Evolutionary conservation across 2,113 vertebrate genomes (phyloP).

Genomic region (Hypocryptadius cinnamomeus): DNA sequence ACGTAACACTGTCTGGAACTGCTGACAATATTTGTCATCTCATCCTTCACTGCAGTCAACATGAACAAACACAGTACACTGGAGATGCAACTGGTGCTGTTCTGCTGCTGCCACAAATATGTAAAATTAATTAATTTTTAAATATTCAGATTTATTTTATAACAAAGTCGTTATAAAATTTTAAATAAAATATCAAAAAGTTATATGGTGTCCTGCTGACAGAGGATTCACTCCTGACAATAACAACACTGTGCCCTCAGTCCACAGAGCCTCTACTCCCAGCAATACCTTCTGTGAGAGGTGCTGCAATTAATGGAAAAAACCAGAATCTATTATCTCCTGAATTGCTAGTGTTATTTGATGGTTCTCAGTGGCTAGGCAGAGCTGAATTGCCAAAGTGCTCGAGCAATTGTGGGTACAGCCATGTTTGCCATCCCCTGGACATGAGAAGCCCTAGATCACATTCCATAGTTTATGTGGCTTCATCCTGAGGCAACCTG

Average conservation of each 20-base stretch:
- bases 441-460: background rate
- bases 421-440: background rate
- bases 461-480: background rate
- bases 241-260: accelerated
- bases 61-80: background rate
- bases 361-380: background rate
- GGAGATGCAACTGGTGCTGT: background rate
- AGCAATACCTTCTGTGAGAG: background rate
- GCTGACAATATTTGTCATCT: background rate
- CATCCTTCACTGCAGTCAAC: background rate
- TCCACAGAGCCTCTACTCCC: background rate
- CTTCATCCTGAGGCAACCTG: background rate
- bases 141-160: background rate
- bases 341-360: background rate
- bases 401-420: accelerated
- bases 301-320: background rate
- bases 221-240: background rate
- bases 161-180: background rate
- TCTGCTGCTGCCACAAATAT: background rate
- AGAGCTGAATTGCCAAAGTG: background rate
- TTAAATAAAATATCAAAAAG: background rate
- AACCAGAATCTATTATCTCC: background rate
- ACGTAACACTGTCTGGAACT: background rate
- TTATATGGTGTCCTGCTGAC: background rate
- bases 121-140: background rate